phyloP scores from a whole-genome alignment of 2,113 vertebrate species.

The Podilymbus podiceps region DNA sequence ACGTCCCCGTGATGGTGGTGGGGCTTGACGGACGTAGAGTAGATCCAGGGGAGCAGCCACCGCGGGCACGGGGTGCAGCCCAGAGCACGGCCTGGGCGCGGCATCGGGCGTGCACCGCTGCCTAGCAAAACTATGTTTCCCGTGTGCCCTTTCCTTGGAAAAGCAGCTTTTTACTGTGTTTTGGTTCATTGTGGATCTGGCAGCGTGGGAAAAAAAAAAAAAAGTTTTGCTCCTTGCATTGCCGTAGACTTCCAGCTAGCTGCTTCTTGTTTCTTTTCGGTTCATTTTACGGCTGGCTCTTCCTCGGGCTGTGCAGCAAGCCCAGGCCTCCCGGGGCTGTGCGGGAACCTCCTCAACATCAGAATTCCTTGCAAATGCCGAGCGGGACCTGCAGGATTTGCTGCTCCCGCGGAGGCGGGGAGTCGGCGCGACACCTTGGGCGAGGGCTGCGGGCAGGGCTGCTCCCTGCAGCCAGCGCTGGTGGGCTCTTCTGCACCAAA shows the following conservation, averaged over 20 bases:
- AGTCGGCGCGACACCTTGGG: neutral
- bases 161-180: neutral
- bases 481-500: neutral
- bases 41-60: neutral
- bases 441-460: neutral
- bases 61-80: neutral
- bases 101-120: fast-evolving
- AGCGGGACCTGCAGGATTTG: neutral
- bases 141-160: neutral
- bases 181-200: neutral
- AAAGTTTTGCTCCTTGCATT: neutral
- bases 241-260: neutral
- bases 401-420: neutral
- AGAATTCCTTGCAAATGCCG: neutral
- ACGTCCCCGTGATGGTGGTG: neutral
- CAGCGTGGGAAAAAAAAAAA: neutral
- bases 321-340: neutral
- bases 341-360: neutral
- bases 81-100: fast-evolving
- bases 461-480: neutral
- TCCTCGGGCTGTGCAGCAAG: too few species aligned
- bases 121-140: neutral
- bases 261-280: neutral
- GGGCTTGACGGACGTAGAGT: fast-evolving
- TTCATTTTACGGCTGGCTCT: neutral